Base-by-base conservation (phyloP, 2,888 invertebrate species). In the Macrosiphum euphorbiae region DNA sequence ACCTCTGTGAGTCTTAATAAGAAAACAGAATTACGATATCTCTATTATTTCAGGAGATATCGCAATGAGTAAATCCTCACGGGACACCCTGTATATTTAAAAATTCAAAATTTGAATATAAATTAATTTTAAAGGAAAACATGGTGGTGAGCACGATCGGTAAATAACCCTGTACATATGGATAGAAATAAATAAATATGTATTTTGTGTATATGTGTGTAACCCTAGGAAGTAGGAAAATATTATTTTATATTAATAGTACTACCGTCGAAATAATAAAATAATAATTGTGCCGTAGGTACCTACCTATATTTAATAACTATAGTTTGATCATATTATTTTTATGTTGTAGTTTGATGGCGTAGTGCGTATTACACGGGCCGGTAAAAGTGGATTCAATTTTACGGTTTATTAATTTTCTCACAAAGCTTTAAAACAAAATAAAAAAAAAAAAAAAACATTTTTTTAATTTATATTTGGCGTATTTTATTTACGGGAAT, bases 241-340 rank as follows among this genome's bases (percentile, higher is more conserved):
- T 78, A 20, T 78, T 20, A 35, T 78, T 78, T 78, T 78, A 35
- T 78, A 78, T 35, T 35, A 78, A n/a, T n/a, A 8, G 7, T 35
- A 67, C 16, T 67, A 67, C 11, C 5, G 55, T 58, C 8, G 35
- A 35, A 78, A 78, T 35, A 78, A 78, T 78, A 8, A 35, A 67
- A 67, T n/a, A 35, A 78, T 35, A 78, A 41, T 35, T 67, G 67
- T 67, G 7, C 67, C 5, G 35, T 78, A 8, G 35, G 20, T 67
- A 20, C 20, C 35, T 78, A 44, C 3, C 44, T 44, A 44, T 44
- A 20, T 35, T 78, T 78, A 78, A 78, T 78, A 78, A 78, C 35
- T 78, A 20, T 78, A 78, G 78, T 78, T 78, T 35, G 78, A 78
- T 78, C 85, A 85, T 85, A 85, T 44, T 85, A 85, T 85, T 85